Conservation (phyloP, 2,888 invertebrate genomes). For the Caenorhabditis sp. region DNA sequence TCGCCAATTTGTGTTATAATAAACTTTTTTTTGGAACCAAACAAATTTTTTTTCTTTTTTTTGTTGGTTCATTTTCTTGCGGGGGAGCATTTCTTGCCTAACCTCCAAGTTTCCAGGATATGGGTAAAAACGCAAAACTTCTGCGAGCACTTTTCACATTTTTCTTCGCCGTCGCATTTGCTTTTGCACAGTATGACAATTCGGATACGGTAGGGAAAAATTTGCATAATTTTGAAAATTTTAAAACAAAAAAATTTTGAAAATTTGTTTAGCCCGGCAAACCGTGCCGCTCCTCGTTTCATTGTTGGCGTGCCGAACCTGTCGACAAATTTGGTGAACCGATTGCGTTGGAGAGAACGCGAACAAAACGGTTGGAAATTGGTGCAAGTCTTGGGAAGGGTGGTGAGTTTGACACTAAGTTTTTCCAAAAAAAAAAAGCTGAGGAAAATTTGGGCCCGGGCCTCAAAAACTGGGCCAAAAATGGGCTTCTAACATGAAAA, state of each 20-base stretch:
- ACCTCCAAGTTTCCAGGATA: slow-evolving; percentile 16
- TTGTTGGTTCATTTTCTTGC: not conserved
- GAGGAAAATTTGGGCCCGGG: no score
- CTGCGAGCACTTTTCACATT: slow-evolving; percentile 25
- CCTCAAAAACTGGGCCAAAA: no score
- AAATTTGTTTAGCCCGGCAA: slow-evolving; percentile 37
- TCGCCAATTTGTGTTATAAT: no score
- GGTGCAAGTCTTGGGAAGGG: not conserved
- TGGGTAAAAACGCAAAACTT: slow-evolving; percentile 40
- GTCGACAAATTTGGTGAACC: slow-evolving; percentile 45
- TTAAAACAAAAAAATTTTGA: not conserved
- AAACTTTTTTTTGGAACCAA: no score
- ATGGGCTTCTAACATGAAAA: no score
- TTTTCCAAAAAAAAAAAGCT: slow-evolving; percentile 1
- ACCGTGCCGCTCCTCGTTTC: slow-evolving; percentile 46
- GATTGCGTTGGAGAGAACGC: slow-evolving; percentile 17
- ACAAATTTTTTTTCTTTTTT: no score
- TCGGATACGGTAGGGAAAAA: not conserved
- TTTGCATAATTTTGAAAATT: not conserved
- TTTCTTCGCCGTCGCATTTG: slow-evolving; percentile 22
- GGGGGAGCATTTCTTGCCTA: no score
- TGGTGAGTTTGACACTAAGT: not conserved
- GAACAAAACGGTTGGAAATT: not conserved
- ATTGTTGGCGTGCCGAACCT: slow-evolving; percentile 53
- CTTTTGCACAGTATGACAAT: slow-evolving; percentile 29